Conservation (phyloP, 2,797 vertebrate species). For the Pangasius krempfi region DNA sequence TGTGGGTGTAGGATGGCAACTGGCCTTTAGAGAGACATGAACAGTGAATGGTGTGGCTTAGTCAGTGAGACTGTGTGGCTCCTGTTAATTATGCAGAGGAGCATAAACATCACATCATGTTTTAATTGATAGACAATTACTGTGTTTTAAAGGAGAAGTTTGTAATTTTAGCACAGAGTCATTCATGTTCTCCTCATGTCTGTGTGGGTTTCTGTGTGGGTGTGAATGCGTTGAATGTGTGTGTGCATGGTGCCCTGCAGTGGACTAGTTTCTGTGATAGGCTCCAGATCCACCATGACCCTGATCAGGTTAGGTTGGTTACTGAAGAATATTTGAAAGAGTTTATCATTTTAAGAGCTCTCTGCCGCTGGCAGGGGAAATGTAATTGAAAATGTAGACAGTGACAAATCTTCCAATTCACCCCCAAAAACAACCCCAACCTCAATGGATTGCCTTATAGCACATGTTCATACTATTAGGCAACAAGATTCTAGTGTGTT, state of each 20-base stretch:
- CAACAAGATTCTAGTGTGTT: neutral
- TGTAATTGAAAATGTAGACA: neutral
- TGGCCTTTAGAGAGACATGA: conserved; percentile 15
- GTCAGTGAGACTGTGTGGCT: conserved; percentile 12
- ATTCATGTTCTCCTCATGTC: neutral
- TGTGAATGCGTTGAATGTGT: neutral
- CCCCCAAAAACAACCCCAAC: neutral
- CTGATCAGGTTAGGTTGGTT: neutral
- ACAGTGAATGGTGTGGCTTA: conserved; percentile 22
- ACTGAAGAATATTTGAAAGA: neutral
- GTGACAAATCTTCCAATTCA: neutral
- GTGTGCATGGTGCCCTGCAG: too few relatives aligned
- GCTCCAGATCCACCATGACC: neutral
- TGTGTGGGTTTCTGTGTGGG: neutral
- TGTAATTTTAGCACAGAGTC: neutral
- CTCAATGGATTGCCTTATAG: neutral
- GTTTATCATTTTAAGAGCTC: neutral
- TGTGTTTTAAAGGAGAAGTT: neutral
- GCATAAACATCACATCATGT: neutral
- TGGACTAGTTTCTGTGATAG: neutral
- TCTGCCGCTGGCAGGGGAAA: neutral
- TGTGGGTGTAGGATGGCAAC: conserved; percentile 20
- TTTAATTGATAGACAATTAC: conserved; percentile 11
- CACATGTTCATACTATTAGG: neutral
- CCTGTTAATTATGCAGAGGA: conserved; percentile 16